phyloP scores from a whole-genome alignment of 2,888 invertebrate species.

The Drosophila neotestacea region DNA sequence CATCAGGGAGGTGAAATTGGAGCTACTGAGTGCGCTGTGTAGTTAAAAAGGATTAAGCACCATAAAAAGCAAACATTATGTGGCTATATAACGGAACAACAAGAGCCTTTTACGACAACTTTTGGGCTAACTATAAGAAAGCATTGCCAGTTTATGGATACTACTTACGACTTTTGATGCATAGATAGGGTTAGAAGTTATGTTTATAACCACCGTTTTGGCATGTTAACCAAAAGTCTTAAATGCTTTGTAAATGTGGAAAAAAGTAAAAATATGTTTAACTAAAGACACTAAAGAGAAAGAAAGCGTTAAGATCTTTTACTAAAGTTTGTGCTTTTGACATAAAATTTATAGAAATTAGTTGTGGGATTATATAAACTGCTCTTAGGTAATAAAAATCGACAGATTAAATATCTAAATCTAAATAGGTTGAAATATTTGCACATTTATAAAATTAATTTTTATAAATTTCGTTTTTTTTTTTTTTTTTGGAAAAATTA shows the following conservation, averaged over 20 bases:
- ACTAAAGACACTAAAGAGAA: background rate
- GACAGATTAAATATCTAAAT: background rate
- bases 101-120: constrained; percentile 23
- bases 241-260: background rate
- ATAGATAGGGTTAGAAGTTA: constrained; percentile 18
- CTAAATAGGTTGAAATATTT: background rate
- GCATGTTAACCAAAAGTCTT: background rate
- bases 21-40: constrained; percentile 12
- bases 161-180: constrained; percentile 13
- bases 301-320: background rate
- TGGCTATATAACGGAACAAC: constrained; percentile 38
- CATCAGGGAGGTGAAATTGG: background rate
- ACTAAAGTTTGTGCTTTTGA: too few species aligned
- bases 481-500: too few species aligned
- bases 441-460: background rate
- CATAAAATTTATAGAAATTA: too few species aligned
- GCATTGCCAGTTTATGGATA: constrained; percentile 21
- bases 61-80: constrained; percentile 59
- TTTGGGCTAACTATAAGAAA: constrained; percentile 10
- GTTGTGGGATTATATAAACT: too few species aligned
- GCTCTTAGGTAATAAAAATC: too few species aligned
- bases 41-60: constrained; percentile 53
- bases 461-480: background rate
- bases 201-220: constrained; percentile 4
- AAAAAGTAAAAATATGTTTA: background rate